These are phyloP conservation scores for Nemapogon koenigi DNA, from an alignment of 2,888 invertebrate species.

Conservation along the genomic window DNA sequence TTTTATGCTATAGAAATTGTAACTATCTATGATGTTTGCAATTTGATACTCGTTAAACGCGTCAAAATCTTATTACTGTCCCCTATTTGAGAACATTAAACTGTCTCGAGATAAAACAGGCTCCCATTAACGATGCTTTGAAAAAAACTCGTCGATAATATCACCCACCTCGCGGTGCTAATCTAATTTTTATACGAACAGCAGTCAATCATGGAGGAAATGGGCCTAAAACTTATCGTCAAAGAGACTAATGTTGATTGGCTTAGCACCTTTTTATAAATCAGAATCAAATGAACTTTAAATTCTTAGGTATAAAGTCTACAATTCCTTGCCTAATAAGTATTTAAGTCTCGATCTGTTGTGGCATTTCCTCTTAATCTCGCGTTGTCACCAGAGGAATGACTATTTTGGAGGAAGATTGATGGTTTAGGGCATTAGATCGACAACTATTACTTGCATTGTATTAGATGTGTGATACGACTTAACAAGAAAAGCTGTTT, in stretches of 20 bases:
- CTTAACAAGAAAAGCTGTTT: no score
- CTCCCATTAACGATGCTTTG: constrained; percentile 48
- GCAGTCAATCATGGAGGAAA: constrained; percentile 56
- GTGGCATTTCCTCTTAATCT: constrained; percentile 21
- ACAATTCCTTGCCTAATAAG: constrained; percentile 18
- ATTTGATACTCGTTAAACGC: constrained; percentile 4
- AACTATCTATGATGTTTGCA: constrained; percentile 1
- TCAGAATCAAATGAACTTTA: constrained; percentile 17
- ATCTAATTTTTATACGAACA: constrained; percentile 54
- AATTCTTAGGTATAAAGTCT: constrained; percentile 15
- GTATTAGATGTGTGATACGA: no score
- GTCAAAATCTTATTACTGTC: constrained; percentile 48
- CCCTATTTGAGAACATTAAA: constrained; percentile 60
- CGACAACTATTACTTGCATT: no score
- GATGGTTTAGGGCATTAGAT: no score
- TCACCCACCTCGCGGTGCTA: constrained; percentile 51
- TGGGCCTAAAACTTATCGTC: constrained; percentile 47
- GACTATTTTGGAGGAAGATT: constrained; percentile 45
- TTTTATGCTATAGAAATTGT: no score
- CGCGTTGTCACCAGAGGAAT: constrained; percentile 30
- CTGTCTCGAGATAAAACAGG: constrained; percentile 58
- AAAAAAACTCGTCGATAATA: constrained; percentile 46
- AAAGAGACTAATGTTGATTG: constrained; percentile 58
- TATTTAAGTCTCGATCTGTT: constrained; percentile 9
- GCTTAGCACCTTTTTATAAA: constrained; percentile 26